Conservation (phyloP, 2,888 invertebrate species). For the Mayetiola destructor region DNA sequence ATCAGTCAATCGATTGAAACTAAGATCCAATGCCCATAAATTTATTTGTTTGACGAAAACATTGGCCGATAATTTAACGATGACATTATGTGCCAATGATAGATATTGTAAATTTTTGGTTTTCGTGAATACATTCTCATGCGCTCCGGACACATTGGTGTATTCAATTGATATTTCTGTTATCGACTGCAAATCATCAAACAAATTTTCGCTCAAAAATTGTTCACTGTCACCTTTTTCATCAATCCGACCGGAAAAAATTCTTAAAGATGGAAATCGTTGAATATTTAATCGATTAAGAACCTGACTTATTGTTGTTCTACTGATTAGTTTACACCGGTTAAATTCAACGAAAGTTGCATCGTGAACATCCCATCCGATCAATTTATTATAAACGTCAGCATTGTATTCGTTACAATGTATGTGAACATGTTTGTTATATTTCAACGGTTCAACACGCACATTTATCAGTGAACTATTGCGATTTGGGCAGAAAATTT, state of each 20-base stretch:
- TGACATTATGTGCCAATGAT: slow-evolving; percentile 43
- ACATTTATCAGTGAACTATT: slow-evolving; percentile 28
- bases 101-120: slow-evolving; percentile 44
- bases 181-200: slow-evolving; percentile 42
- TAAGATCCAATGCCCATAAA: slow-evolving; percentile 47
- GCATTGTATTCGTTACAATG: slow-evolving; percentile 29
- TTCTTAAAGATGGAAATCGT: slow-evolving; percentile 36
- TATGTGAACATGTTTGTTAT: slow-evolving; percentile 26
- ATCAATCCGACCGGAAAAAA: slow-evolving; percentile 46
- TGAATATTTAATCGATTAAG: slow-evolving; percentile 28
- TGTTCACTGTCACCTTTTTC: no score
- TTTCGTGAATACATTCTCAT: slow-evolving; percentile 47
- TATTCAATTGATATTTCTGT: slow-evolving; percentile 49
- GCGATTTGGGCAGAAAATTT: slow-evolving; percentile 29
- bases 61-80: slow-evolving; percentile 39
- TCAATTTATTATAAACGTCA: slow-evolving; percentile 27
- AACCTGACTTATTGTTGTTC: slow-evolving; percentile 34
- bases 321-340: slow-evolving; percentile 30
- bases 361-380: slow-evolving; percentile 27
- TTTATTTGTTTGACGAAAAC: slow-evolving; percentile 49
- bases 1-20: slow-evolving; percentile 44
- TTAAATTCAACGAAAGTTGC: slow-evolving; percentile 28
- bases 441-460: slow-evolving; percentile 24
- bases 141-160: slow-evolving; percentile 41
- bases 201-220: no score